Conservation (phyloP, 2,888 invertebrate species). For the Nineta flava region DNA sequence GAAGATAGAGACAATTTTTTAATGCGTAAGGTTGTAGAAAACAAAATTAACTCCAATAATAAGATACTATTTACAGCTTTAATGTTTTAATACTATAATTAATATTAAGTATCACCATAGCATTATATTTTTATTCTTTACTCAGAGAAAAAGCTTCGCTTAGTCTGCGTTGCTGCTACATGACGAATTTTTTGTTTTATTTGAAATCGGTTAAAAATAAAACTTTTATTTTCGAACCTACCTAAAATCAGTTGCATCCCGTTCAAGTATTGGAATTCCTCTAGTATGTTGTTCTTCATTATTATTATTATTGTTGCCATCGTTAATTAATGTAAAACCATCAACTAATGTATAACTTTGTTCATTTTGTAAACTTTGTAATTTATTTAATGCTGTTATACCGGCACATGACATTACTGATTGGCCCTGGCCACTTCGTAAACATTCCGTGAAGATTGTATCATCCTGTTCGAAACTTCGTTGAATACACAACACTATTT, state of each 20-base stretch:
- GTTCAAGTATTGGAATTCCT: conserved; percentile 48
- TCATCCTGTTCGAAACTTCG: not conserved
- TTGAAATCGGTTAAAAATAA: no score
- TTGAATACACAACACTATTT: no score
- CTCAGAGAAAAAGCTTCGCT: no score
- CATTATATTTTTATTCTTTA: no score
- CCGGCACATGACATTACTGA: conserved; percentile 49
- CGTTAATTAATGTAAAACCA: conserved; percentile 45
- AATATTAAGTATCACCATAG: no score
- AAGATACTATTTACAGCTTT: no score
- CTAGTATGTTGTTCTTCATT: conserved; percentile 37
- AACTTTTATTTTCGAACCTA: conserved; percentile 22
- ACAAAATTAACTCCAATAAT: no score
- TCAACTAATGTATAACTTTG: conserved; percentile 49
- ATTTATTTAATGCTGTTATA: conserved; percentile 45
- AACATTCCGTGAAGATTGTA: conserved; percentile 28
- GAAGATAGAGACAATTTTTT: no score
- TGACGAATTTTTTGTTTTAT: no score
- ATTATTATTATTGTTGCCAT: conserved; percentile 31
- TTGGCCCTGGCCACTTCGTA: conserved; percentile 27
- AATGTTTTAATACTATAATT: no score
- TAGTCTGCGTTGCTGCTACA: no score
- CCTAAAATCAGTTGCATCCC: conserved; percentile 59
- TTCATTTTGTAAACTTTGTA: conserved; percentile 47
- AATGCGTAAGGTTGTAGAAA: no score